Evolutionary conservation across 2,888 invertebrate species (phyloP).

Genomic region (Cephus pulcher): DNA sequence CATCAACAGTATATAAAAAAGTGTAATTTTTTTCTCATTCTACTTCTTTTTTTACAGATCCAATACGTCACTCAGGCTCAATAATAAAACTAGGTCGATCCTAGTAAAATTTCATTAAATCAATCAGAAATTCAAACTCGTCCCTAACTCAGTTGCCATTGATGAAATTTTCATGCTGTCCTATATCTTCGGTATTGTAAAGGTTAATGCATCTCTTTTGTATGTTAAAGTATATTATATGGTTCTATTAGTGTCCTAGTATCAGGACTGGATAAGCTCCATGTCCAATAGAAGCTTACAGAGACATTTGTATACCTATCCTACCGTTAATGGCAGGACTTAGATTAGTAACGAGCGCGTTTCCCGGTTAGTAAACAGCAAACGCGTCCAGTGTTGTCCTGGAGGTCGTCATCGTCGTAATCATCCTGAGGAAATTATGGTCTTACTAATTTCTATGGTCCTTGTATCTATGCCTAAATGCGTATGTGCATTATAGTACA

Average conservation of each 20-base stretch:
- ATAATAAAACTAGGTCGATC: background rate
- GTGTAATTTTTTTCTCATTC: background rate
- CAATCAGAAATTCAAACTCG: background rate
- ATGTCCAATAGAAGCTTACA: slow-evolving; percentile 11
- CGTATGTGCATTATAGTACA: background rate
- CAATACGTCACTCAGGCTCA: background rate
- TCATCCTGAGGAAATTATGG: background rate
- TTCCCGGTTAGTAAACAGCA: slow-evolving; percentile 21
- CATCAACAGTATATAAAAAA: background rate
- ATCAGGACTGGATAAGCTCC: background rate
- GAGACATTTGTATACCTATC: background rate
- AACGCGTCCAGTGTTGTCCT: background rate
- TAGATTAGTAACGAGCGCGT: slow-evolving; percentile 18
- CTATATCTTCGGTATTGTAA: background rate
- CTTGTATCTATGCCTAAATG: background rate
- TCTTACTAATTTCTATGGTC: background rate
- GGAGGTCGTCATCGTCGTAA: background rate
- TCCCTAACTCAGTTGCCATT: background rate
- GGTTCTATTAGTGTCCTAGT: slow-evolving; percentile 5
- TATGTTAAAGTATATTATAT: background rate
- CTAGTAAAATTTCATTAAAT: background rate
- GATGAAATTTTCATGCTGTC: background rate
- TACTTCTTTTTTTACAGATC: background rate
- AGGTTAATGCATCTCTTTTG: background rate
- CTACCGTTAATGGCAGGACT: slow-evolving; percentile 11